Evolutionary conservation across 2,113 vertebrate genomes (phyloP), one percentile per base, ranked within the genome.

Genomic region (Bujurquina vittata): DNA sequence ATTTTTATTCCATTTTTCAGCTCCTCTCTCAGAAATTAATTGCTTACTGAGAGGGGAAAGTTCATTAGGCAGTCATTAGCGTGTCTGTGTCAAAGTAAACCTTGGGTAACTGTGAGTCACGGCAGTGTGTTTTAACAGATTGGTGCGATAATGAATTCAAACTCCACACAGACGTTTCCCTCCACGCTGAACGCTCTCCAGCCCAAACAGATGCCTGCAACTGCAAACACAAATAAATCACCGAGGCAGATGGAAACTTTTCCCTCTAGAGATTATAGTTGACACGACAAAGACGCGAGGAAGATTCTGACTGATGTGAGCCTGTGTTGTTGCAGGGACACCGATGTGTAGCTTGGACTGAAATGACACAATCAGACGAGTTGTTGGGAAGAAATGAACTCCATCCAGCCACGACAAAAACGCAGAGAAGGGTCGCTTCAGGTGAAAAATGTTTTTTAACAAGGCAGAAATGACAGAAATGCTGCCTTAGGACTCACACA

Each of bases 1-100:
- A 15, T 59, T 63, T 85, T 61, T 54, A 20, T 40, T 35, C 7
- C 7, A 55, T 78, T 74, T 59, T 22, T 31, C n/a, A 14, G 58
- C 58, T 52, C 37, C 49, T 59, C 10, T 63, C 29, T 85, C 69
- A 20, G 40, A 75, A 69, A 74, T 63, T 4, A 46, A 59, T 18
- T 81, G 80, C 87, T 89, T 90, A 77, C 83, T 43, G 33, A 18
- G 6, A 43, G 54, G 83, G 54, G 22, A 82, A 67, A 75, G 78
- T 81, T 84, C 61, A 87, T 91, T 84, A 81, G 74, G 78, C 72
- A 52, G 61, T 88, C 74, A 77, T 86, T 86, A 87, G 62, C 11
- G 31, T 4, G 46, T 74, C 67, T 77, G 59, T 80, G 84, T 85
- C 65, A 89, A 84, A 89, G 84, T 83, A 87, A 90, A 89, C 86